Base-by-base conservation (phyloP, 2,888 invertebrate species). In the Oeneis ivallda region DNA sequence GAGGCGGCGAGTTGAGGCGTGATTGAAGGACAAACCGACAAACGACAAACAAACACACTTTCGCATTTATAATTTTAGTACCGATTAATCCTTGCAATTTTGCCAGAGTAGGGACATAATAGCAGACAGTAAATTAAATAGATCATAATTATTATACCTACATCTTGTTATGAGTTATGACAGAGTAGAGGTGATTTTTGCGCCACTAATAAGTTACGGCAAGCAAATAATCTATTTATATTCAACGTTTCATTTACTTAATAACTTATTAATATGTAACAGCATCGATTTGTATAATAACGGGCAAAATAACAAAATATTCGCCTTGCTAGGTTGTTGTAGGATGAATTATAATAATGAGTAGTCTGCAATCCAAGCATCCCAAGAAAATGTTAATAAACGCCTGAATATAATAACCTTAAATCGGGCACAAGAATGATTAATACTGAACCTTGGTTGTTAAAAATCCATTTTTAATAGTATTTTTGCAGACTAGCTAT, bases 181-280 rank as follows among this genome's bases (percentile, higher is more conserved):
- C 34, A n/a, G 8, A 9, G 26, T 7, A 10, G 26, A 9, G 13
- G 50, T 34, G 43, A 37, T 39, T 37, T 57, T 57, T n/a, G 15
- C 26, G 32, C 26, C 43, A 17, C 43, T 32, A n/a, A 45, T 54
- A 39, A 54, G 39, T 54, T 39, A 32, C n/a, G 26, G n/a, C 8
- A 7, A 26, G 11, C 9, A 56, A 45, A n/a, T 58, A 45, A 58
- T 13, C 45, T 45, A 58, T 59, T 47, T 59, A 59, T 59, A 59
- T 59, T 59, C 59, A 34, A 59, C 45, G 26, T 15, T 47, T 47
- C 59, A 37, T 49, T 47, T 49, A 47, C 45, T 59, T 47, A 59
- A 59, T 45, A 47, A 59, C 59, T 45, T 59, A 59, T 59, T 59
- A 59, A 59, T 59, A 59, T 59, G 59, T 59, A 59, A 59, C 59